Conservation (phyloP, 2,888 invertebrate genomes). For the Drosophila testacea region DNA sequence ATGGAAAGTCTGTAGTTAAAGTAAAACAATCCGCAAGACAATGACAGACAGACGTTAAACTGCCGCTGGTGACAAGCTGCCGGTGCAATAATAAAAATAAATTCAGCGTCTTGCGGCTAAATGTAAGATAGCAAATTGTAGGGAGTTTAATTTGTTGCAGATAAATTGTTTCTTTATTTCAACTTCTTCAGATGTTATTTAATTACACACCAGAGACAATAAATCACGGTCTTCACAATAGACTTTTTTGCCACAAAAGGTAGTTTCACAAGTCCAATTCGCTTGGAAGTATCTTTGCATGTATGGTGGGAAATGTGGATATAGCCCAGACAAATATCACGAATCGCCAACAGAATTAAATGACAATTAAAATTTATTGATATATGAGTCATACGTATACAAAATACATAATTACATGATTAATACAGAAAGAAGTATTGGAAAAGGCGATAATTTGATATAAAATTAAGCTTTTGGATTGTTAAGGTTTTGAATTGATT, state of each 20-base stretch:
- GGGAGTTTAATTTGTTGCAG: constrained; percentile 36
- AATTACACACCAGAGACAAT: constrained; percentile 31
- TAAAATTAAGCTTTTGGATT: too few species aligned
- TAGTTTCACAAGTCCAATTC: constrained; percentile 8
- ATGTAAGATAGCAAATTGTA: constrained; percentile 34
- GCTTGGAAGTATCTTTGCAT: background rate
- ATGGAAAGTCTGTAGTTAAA: constrained; percentile 28
- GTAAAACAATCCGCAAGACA: constrained; percentile 35
- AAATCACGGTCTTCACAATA: constrained; percentile 37
- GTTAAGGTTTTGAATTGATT: too few species aligned
- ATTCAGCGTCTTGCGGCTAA: constrained; percentile 45
- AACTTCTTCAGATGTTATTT: constrained; percentile 30
- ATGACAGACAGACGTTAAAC: constrained; percentile 37
- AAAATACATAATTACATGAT: background rate
- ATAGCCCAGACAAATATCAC: background rate
- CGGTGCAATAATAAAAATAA: constrained; percentile 54
- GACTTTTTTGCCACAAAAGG: background rate
- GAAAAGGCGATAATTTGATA: too few species aligned
- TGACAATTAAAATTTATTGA: constrained; percentile 4
- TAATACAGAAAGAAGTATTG: background rate
- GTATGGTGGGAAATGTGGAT: background rate
- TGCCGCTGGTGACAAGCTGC: constrained; percentile 56
- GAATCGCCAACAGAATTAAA: background rate
- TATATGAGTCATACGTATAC: background rate
- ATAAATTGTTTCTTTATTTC: constrained; percentile 20